Evolutionary conservation across 2,888 invertebrate genomes (phyloP).

Genomic region (Eucriotettix oculatus): DNA sequence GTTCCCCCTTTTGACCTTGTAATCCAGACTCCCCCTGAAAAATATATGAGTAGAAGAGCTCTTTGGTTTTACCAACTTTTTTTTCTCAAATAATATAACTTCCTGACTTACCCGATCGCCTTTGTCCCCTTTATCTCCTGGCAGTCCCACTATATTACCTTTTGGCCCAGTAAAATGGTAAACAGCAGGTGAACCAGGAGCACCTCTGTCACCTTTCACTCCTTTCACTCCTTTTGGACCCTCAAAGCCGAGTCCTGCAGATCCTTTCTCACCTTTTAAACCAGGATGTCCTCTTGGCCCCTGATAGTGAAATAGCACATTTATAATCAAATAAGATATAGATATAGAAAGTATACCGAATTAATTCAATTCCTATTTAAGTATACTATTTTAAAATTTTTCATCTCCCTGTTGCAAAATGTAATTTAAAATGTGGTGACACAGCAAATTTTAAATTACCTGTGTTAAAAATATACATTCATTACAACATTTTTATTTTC

Average conservation of each 20-base stretch:
- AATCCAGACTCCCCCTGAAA: slow-evolving; percentile 30
- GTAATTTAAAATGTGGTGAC: background rate
- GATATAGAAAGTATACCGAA: background rate
- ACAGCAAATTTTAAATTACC: too few species aligned
- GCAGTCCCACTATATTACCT: slow-evolving; percentile 18
- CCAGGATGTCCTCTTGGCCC: slow-evolving; percentile 55
- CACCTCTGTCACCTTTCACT: slow-evolving; percentile 39
- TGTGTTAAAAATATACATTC: too few species aligned
- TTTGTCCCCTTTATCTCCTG: slow-evolving; percentile 17
- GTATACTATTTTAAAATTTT: too few species aligned
- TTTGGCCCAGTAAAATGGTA: slow-evolving; percentile 9
- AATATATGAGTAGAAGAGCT: background rate
- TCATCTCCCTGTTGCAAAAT: too few species aligned
- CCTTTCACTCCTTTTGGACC: slow-evolving; percentile 45
- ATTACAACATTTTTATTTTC: too few species aligned
- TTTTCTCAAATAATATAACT: background rate
- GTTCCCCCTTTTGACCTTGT: slow-evolving; percentile 51
- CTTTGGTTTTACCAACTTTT: background rate
- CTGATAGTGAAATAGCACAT: slow-evolving; percentile 22
- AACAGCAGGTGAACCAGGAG: slow-evolving; percentile 16
- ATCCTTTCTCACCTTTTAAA: slow-evolving; percentile 47
- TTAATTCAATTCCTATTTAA: background rate
- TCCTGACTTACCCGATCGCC: background rate
- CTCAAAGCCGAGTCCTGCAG: slow-evolving; percentile 39
- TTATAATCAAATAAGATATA: background rate